These are phyloP conservation scores for human DNA, from an alignment of 2,113 vertebrate genomes.

Conservation along the genomic window DNA sequence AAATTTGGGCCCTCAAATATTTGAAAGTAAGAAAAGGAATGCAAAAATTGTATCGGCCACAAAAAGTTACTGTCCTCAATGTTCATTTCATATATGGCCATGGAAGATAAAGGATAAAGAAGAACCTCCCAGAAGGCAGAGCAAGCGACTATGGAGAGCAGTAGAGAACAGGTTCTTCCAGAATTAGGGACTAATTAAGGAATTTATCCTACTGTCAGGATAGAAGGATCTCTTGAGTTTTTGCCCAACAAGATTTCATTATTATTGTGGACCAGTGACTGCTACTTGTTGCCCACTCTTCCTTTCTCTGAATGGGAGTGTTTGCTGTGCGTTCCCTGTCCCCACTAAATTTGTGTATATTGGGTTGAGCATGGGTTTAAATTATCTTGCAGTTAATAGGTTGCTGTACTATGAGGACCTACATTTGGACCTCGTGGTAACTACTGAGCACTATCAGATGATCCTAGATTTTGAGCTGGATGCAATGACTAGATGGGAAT, in stretches of 20 bases:
- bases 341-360: not conserved
- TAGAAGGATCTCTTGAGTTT: not conserved
- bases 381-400: not conserved
- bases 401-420: not conserved
- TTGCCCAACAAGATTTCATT: not conserved
- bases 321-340: not conserved
- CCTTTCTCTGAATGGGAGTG: not conserved
- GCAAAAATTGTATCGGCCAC: not conserved
- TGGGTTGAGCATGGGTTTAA: not conserved
- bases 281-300: not conserved
- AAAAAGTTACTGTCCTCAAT: not conserved
- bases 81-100: not conserved
- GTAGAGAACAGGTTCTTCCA: not conserved
- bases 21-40: not conserved
- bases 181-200: not conserved
- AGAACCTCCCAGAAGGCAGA: not conserved
- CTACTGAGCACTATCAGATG: not conserved
- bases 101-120: not conserved
- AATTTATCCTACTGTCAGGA: not conserved
- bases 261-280: not conserved
- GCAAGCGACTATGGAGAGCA: not conserved
- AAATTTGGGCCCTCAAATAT: not conserved
- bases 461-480: not conserved
- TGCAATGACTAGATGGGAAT: not conserved
- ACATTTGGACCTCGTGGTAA: not conserved